These are phyloP conservation scores for Drosophila littoralis DNA, from an alignment of 1,140 invertebrate genomes.

Conservation along the genomic window DNA sequence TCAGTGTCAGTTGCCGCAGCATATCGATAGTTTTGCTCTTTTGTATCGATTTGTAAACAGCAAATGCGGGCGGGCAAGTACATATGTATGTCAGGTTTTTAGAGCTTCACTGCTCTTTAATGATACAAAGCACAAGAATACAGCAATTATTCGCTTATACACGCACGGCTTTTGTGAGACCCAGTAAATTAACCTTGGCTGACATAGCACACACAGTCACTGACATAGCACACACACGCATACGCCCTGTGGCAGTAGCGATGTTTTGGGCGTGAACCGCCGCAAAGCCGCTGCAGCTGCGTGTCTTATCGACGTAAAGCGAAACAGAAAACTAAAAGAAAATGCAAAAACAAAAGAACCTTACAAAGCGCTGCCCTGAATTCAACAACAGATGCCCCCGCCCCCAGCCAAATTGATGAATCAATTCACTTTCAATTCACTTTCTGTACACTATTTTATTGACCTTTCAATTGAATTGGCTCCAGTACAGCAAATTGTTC, in stretches of 20 bases:
- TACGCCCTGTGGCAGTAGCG: conserved; percentile 30
- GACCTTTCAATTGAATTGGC: conserved; percentile 63
- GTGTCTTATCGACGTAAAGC: conserved; percentile 32
- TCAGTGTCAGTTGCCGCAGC: conserved; percentile 6
- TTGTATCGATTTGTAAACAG: conserved; percentile 23
- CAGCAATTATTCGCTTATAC: neutral
- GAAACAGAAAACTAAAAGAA: conserved; percentile 24
- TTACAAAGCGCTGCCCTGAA: conserved; percentile 23
- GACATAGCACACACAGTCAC: conserved; percentile 10
- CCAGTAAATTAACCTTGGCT: conserved; percentile 26
- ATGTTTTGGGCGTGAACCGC: conserved; percentile 47
- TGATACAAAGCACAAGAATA: neutral
- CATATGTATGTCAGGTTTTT: neutral
- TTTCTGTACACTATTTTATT: conserved; percentile 29
- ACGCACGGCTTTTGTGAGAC: neutral
- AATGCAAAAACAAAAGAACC: conserved; percentile 35
- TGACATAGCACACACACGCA: neutral
- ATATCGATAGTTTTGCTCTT: conserved; percentile 26
- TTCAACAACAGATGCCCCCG: neutral
- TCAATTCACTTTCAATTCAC: conserved; percentile 66
- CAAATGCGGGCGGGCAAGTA: neutral
- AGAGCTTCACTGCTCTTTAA: conserved; percentile 1
- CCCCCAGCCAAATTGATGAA: conserved; percentile 53
- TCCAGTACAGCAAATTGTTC: neutral
- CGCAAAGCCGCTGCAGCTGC: conserved; percentile 25